These are phyloP conservation scores for Trachops cirrhosus DNA, from an alignment of 2,797 vertebrate genomes.

Conservation along the genomic window DNA sequence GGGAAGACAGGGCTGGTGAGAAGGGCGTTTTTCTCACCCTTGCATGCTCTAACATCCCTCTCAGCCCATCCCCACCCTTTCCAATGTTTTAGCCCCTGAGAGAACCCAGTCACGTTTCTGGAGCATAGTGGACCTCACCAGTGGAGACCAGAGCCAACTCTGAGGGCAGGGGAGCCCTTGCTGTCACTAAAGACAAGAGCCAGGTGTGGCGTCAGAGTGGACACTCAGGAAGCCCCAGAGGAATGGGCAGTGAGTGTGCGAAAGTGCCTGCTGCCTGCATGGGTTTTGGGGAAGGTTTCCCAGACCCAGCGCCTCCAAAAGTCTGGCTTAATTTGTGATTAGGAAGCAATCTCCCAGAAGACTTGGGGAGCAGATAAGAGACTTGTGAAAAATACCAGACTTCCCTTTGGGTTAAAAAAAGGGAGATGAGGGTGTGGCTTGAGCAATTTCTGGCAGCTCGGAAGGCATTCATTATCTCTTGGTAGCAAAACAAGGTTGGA, in stretches of 20 bases:
- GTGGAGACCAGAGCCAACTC: not conserved
- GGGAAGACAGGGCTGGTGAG: not conserved
- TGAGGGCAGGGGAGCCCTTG: not conserved
- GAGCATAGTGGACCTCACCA: not conserved
- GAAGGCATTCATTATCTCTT: not conserved
- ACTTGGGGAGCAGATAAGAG: not conserved
- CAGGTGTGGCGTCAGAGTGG: not conserved
- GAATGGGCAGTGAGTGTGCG: not conserved
- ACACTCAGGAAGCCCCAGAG: not conserved
- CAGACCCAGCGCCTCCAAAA: not conserved
- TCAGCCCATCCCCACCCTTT: not conserved
- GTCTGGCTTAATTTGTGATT: not conserved
- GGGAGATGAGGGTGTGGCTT: not conserved
- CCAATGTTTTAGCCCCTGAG: not conserved
- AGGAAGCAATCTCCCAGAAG: not conserved
- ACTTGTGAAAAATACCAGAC: conserved; percentile 12
- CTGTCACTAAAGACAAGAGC: not conserved
- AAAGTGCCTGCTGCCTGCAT: not conserved
- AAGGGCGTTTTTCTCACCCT: not conserved
- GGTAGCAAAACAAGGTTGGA: not conserved
- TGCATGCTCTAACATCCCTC: not conserved
- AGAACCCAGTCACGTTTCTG: not conserved
- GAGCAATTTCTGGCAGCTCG: not conserved
- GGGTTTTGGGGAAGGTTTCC: not conserved
- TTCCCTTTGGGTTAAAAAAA: not conserved